These are phyloP conservation scores for Coelopa pilipes DNA, from an alignment of 2,888 invertebrate genomes.

Conservation along the genomic window DNA sequence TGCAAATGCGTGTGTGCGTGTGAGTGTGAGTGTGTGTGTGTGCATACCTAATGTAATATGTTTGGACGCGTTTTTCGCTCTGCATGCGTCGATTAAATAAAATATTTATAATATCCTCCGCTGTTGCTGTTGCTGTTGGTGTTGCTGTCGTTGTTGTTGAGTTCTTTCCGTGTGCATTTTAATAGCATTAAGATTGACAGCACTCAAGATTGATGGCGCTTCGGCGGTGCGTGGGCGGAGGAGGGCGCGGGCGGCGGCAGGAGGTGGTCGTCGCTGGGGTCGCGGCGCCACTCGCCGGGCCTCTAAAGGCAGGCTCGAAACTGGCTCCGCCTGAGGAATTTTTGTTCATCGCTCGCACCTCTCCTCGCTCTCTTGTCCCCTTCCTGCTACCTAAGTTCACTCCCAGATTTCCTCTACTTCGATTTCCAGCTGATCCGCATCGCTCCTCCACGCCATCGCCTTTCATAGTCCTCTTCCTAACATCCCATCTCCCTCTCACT, in stretches of 20 bases:
- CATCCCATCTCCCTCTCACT: too few relatives aligned
- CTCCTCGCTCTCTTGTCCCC: too few relatives aligned
- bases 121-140: not conserved
- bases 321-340: too few relatives aligned
- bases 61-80: constrained; percentile 20
- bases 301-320: too few relatives aligned
- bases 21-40: not conserved
- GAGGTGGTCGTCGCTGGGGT: not conserved
- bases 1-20: too few relatives aligned
- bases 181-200: constrained; percentile 50
- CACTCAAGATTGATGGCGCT: constrained; percentile 49
- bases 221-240: constrained; percentile 1
- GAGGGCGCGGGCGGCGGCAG: not conserved
- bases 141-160: too few relatives aligned
- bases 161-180: constrained; percentile 43
- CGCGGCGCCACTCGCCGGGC: not conserved
- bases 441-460: too few relatives aligned
- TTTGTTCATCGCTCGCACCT: too few relatives aligned
- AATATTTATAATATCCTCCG: constrained; percentile 38
- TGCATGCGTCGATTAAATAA: constrained; percentile 34
- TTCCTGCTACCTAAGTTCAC: too few relatives aligned
- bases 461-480: too few relatives aligned
- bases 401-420: too few relatives aligned
- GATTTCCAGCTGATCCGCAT: too few relatives aligned
- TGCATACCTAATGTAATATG: constrained; percentile 39